Conservation (phyloP, 2,888 invertebrate species). For the Aphodius sticticus region DNA sequence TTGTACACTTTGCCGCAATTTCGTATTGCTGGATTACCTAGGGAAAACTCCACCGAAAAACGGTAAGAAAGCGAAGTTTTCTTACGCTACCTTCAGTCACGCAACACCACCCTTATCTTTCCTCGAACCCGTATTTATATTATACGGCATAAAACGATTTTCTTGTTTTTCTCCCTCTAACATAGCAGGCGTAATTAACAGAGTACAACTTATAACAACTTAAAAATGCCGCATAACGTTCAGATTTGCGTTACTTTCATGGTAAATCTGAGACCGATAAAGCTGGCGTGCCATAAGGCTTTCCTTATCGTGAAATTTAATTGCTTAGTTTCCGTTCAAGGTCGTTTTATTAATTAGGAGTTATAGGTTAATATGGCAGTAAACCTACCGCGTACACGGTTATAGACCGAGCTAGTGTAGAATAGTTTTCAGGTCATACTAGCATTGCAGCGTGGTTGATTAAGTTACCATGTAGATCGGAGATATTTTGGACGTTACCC, state of each 20-base stretch:
- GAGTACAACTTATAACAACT: not conserved
- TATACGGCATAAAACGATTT: not conserved
- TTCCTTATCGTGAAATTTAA: not conserved
- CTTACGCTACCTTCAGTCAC: not conserved
- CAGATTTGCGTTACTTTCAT: not conserved
- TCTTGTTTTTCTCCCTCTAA: not conserved
- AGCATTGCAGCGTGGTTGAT: no score
- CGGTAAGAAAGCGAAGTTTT: not conserved
- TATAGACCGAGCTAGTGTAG: no score
- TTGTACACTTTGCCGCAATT: not conserved
- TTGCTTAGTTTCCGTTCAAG: not conserved
- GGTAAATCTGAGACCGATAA: constrained; percentile 6
- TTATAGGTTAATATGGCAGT: not conserved
- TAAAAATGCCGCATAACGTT: not conserved
- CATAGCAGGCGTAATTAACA: not conserved
- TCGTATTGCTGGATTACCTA: not conserved
- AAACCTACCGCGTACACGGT: no score
- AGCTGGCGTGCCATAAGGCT: no score
- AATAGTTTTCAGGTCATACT: no score
- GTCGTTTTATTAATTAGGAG: not conserved
- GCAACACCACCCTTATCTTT: not conserved
- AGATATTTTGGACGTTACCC: no score
- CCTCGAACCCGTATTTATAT: not conserved
- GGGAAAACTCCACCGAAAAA: not conserved
- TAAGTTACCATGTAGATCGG: no score